These are phyloP conservation scores for Spilogale gracilis DNA, from an alignment of 2,113 vertebrate genomes.

Conservation along the genomic window DNA sequence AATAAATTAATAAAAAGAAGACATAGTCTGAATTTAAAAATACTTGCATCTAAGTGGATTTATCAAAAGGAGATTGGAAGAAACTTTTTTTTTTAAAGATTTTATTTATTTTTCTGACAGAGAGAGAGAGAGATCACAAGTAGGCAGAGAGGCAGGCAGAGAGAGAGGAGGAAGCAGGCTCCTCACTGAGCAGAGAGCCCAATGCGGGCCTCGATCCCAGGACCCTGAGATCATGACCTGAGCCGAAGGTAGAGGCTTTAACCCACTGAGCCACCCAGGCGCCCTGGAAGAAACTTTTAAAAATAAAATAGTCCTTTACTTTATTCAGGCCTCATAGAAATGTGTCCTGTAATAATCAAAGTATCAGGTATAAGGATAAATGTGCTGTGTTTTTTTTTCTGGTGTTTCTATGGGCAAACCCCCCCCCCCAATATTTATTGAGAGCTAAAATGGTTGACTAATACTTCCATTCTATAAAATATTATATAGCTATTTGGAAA, in stretches of 20 bases:
- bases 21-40: not conserved
- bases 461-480: not conserved
- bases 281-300: no score
- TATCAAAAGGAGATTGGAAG: not conserved
- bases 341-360: conserved; percentile 32
- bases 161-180: no score
- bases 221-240: no score
- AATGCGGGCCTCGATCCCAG: no score
- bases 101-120: no score
- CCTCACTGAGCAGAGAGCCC: no score
- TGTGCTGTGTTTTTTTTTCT: not conserved
- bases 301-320: not conserved
- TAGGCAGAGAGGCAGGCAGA: no score
- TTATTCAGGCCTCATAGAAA: not conserved
- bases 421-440: not conserved
- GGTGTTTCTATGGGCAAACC: not conserved
- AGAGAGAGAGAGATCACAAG: no score
- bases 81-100: not conserved
- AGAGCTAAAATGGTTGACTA: conserved; percentile 12
- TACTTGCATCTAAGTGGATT: not conserved
- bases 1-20: conserved; percentile 2
- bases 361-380: not conserved
- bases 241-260: no score
- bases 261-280: no score
- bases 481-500: not conserved